Conservation (phyloP, 2,113 vertebrate species). For the Craseonycteris thonglongyai region DNA sequence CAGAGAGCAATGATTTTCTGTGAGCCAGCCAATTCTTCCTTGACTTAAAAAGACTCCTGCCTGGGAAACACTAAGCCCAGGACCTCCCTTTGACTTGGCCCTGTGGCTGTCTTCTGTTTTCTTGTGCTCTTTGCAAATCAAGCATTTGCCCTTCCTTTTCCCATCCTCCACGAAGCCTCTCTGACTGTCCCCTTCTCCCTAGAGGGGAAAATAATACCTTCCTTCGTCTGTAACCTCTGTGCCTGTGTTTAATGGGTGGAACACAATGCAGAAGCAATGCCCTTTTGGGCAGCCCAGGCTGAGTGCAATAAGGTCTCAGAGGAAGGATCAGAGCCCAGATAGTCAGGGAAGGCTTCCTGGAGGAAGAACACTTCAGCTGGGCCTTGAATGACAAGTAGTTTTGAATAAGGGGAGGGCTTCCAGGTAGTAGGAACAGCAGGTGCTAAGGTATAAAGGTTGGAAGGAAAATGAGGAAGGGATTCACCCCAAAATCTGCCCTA, state of each 20-base stretch:
- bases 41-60: neutral
- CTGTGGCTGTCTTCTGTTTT: neutral
- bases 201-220: neutral
- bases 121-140: neutral
- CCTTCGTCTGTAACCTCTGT: neutral
- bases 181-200: neutral
- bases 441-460: neutral
- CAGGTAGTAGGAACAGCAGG: neutral
- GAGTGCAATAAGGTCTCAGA: neutral
- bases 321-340: neutral
- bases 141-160: neutral
- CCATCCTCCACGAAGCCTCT: neutral
- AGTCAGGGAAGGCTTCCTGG: constrained; percentile 13
- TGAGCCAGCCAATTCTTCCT: neutral
- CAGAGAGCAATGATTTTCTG: neutral
- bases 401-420: neutral
- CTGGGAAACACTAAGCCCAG: neutral
- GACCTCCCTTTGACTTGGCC: neutral
- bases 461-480: neutral
- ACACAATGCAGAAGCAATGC: neutral
- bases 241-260: neutral
- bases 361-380: neutral
- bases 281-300: neutral
- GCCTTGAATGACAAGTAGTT: neutral
- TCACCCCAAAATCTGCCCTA: neutral